These are phyloP conservation scores for Pseudomyrmex gracilis DNA, from an alignment of 1,140 invertebrate genomes.

Conservation along the genomic window DNA sequence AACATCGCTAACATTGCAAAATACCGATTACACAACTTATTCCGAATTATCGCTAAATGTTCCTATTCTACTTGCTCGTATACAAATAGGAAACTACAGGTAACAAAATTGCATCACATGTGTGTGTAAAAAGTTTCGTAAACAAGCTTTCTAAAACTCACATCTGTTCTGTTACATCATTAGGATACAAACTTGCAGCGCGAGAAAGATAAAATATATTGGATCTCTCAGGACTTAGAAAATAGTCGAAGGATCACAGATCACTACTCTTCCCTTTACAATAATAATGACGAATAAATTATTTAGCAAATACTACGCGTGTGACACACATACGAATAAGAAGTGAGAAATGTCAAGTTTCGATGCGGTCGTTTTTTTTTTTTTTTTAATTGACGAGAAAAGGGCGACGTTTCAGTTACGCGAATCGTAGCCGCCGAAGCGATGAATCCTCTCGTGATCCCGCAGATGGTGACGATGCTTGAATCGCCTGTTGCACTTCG, in stretches of 20 bases:
- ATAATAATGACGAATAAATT: slow-evolving; percentile 5
- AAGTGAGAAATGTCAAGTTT: not conserved
- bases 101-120: slow-evolving; percentile 57
- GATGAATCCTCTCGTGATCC: slow-evolving; percentile 79
- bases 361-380: not conserved
- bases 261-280: not conserved
- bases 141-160: slow-evolving; percentile 29
- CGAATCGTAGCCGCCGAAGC: slow-evolving; percentile 61
- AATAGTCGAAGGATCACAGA: slow-evolving; percentile 24
- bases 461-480: slow-evolving; percentile 85
- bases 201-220: slow-evolving; percentile 6
- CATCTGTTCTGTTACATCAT: not conserved
- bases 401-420: slow-evolving; percentile 50
- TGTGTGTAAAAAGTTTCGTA: not conserved
- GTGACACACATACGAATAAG: slow-evolving; percentile 5
- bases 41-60: no score
- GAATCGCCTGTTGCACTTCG: slow-evolving; percentile 83
- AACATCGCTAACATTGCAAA: not conserved
- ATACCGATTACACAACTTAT: not conserved
- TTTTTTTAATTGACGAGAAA: not conserved
- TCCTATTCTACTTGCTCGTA: not conserved
- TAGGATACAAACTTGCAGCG: slow-evolving; percentile 4
- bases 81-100: not conserved
- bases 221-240: slow-evolving; percentile 16
- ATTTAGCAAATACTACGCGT: slow-evolving; percentile 5